phyloP scores from a whole-genome alignment of 2,888 invertebrate species.

The Diarsia brunnea region DNA sequence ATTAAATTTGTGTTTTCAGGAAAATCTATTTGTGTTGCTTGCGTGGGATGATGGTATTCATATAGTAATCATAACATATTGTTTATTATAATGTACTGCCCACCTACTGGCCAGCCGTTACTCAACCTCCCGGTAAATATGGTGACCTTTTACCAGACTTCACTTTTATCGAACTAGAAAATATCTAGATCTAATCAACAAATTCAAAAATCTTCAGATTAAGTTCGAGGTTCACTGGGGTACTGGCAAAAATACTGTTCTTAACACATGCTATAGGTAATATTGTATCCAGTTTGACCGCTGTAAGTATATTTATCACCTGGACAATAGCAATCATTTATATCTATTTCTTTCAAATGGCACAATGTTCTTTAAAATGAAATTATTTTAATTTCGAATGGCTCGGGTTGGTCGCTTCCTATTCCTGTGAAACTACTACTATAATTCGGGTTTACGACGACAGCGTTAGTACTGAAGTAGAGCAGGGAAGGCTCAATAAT shows the following conservation, averaged over 20 bases:
- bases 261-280: background rate
- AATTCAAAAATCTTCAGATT: background rate
- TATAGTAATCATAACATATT: background rate
- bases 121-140: background rate
- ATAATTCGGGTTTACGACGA: background rate
- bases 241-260: background rate
- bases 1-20: conserved; percentile 5
- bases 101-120: background rate
- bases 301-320: background rate
- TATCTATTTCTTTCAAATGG: background rate
- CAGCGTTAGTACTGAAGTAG: background rate
- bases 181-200: background rate
- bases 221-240: background rate
- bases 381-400: no score
- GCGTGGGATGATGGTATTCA: background rate
- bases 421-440: no score
- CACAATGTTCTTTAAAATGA: no score
- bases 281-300: no score
- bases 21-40: conserved; percentile 7
- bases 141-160: background rate
- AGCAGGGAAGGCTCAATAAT: background rate
- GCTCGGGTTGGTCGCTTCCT: no score
- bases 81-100: background rate
- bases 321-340: background rate
- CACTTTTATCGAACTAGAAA: background rate